Evolutionary conservation across 2,113 vertebrate genomes (phyloP).

Genomic region (Sander vitreus): DNA sequence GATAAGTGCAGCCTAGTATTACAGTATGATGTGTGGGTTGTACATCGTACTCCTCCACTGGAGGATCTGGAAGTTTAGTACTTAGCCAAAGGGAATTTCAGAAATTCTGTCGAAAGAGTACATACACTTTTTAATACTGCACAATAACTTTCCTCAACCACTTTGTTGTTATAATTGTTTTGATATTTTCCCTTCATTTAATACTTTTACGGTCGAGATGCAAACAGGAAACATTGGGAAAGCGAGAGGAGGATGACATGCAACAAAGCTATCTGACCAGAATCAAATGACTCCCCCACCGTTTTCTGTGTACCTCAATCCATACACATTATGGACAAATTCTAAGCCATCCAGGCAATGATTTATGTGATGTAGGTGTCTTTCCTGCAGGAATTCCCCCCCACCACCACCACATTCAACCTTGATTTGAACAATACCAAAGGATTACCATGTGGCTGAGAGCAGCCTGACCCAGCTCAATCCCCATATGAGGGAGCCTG

Average conservation of each 20-base stretch:
- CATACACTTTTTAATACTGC: background rate
- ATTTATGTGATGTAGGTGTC: conserved; percentile 8
- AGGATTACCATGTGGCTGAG: conserved; percentile 44
- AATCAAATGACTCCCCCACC: background rate
- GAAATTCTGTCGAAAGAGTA: no score
- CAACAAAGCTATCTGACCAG: background rate
- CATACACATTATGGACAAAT: background rate
- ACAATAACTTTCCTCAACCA: background rate
- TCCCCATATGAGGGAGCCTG: conserved; percentile 39
- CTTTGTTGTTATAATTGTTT: background rate
- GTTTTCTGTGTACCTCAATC: background rate
- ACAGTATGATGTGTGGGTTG: no score
- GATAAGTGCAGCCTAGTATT: no score
- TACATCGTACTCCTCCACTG: no score
- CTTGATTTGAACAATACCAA: conserved; percentile 43
- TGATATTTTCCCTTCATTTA: background rate
- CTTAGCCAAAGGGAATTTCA: background rate
- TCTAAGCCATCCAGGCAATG: conserved; percentile 4
- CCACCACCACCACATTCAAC: conserved; percentile 9
- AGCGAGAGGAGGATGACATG: background rate
- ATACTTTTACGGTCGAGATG: background rate
- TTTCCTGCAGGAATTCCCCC: background rate
- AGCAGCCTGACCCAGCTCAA: conserved; percentile 63
- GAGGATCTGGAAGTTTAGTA: background rate
- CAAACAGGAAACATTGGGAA: background rate